Base-by-base conservation (phyloP, 2,888 invertebrate species). In the Acronicta aceris region DNA sequence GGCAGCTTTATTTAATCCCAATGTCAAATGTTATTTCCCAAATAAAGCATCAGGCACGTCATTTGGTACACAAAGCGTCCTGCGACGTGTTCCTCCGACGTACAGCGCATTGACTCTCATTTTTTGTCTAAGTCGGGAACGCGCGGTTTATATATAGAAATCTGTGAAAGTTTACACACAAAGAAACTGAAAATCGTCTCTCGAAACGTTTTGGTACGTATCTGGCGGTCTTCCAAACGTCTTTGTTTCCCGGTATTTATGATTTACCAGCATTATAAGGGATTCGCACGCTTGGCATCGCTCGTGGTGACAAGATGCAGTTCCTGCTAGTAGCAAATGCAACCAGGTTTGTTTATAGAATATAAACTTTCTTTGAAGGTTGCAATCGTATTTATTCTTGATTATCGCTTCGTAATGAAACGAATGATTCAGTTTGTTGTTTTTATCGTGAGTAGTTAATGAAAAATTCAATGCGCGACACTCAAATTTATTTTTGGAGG, bases 211-310 rank as follows among this genome's bases (percentile, higher is more conserved):
- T 79, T 78, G 67, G 71, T 78, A 75, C 70, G 66, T 58, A 71
- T 51, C 86, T 91, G 92, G 92, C 90, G 36, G 13, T 5, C 33
- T 52, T 87, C 92, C 92, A 92, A 76, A 54, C 64, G 76, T 88
- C 91, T 92, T 92, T 92, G 91, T 92, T 90, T 81, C 83, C 81
- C 56, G 36, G 77, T 71, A 73, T 74, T 78, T 88, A 86, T 89
- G 89, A 89, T 87, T 89, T 86, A 83, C 64, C 54, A 68, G 72
- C 76, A 69, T 84, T 85, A 82, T 69, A 65, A 65, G 65, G 67
- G 61, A 62, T 64, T 66, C 55, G 57, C 58, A 60, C 41, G 67
- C 70, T 78, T 80, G 75, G 75, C 79, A 75, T 73, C 60, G 36
- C 30, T 42, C 16, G 59, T 69, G 43, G 59, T 63, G 54, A 66